Conservation (phyloP, 2,888 invertebrate genomes). For the Ametastegia equiseti region DNA sequence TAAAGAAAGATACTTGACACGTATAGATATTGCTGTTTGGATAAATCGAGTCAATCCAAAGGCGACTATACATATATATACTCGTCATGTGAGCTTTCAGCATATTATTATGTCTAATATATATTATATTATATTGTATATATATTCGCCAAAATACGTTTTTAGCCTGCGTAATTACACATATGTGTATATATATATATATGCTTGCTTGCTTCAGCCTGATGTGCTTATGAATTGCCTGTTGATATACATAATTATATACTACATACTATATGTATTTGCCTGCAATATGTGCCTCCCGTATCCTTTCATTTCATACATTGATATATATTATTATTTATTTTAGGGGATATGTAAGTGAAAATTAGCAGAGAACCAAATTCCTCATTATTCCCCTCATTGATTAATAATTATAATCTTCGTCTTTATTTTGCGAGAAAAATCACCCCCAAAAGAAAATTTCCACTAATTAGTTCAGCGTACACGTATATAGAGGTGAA, state of each 20-base stretch:
- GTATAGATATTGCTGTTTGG: not conserved
- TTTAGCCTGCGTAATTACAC: not conserved
- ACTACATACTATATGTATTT: no score
- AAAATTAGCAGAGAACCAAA: conserved; percentile 43
- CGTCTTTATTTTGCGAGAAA: not conserved
- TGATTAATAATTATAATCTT: not conserved
- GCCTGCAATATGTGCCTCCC: conserved; percentile 35
- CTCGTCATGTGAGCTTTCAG: conserved; percentile 4
- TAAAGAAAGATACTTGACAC: conserved; percentile 36
- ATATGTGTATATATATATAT: not conserved
- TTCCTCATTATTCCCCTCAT: not conserved
- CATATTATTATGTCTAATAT: conserved; percentile 3
- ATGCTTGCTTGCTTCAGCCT: conserved; percentile 40
- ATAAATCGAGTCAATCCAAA: conserved; percentile 42
- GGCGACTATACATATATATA: not conserved
- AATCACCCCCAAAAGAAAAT: no score
- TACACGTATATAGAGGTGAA: no score
- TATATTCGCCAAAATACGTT: no score
- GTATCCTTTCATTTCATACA: conserved; percentile 39
- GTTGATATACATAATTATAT: no score
- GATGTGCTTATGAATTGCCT: conserved; percentile 19
- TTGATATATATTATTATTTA: no score
- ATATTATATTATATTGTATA: not conserved
- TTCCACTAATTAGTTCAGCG: no score
- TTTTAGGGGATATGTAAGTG: conserved; percentile 4